A percentile compares a stretch with the other conserved stretches of the same genome.
Conservation (phyloP, 37 sponge, comb jelly and placozoan genomes). For the Spongia lamella region DNA sequence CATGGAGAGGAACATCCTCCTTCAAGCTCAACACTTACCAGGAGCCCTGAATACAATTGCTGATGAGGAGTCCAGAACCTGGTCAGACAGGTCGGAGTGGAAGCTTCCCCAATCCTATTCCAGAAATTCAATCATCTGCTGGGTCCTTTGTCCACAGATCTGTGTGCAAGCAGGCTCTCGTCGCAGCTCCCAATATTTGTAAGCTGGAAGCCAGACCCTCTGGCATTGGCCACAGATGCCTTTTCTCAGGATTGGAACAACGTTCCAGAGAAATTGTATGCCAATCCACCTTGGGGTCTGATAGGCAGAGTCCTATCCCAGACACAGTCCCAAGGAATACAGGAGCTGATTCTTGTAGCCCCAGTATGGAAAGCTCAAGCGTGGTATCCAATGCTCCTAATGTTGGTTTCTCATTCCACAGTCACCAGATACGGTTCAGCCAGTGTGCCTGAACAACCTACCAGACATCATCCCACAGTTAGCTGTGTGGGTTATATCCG, state of each 20-base stretch:
- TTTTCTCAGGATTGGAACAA: slow-evolving; percentile 4
- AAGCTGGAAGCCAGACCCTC: too few relatives aligned
- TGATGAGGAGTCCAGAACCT: slow-evolving; percentile 21
- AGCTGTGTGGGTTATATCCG: slow-evolving; percentile 35
- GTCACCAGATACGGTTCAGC: neutral
- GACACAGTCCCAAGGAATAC: neutral
- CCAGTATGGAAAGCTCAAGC: slow-evolving; percentile 9
- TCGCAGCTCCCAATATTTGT: slow-evolving; percentile 20
- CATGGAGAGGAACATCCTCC: neutral
- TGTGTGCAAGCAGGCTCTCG: slow-evolving; percentile 23
- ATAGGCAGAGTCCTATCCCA: slow-evolving; percentile 10
- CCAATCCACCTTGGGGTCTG: slow-evolving; percentile 23
- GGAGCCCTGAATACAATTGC: slow-evolving; percentile 18
- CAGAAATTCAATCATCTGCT: too few relatives aligned
- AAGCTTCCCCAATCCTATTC: too few relatives aligned
- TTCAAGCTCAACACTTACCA: slow-evolving; percentile 35
- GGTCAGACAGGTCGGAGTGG: slow-evolving; percentile 13
- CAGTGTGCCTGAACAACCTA: slow-evolving; percentile 1
- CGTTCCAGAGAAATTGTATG: too few relatives aligned
- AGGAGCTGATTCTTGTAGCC: neutral
- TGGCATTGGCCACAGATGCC: neutral
- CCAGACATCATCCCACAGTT: too few relatives aligned
- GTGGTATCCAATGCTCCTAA: slow-evolving; percentile 28
- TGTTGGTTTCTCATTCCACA: neutral
- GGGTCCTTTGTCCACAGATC: too few relatives aligned